These are phyloP conservation scores for Tor tambroides DNA, from an alignment of 2,113 vertebrate genomes.

Conservation along the genomic window DNA sequence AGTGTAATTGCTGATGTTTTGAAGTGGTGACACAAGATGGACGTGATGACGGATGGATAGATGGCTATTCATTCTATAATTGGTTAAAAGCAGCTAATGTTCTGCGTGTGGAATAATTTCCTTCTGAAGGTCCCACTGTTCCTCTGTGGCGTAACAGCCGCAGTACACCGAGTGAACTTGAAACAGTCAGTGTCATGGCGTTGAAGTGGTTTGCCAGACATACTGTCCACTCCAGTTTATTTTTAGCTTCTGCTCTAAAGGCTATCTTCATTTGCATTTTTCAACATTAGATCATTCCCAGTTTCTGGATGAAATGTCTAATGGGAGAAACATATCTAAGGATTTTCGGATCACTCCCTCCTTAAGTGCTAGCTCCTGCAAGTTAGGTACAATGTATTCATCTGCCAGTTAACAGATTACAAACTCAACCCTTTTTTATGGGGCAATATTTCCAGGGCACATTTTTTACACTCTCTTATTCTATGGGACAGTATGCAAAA, in stretches of 20 bases:
- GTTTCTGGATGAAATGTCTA: background rate
- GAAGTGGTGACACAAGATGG: background rate
- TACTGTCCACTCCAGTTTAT: constrained; percentile 45
- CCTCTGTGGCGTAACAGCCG: background rate
- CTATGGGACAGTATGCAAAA: background rate
- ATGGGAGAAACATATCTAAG: background rate
- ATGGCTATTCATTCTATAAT: background rate
- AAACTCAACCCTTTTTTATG: background rate
- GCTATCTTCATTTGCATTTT: constrained; percentile 44
- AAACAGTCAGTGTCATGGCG: background rate
- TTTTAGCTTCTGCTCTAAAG: constrained; percentile 44
- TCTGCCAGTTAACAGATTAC: background rate
- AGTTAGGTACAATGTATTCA: background rate
- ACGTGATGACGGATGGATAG: background rate
- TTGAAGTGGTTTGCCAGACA: constrained; percentile 30
- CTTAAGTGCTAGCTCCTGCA: background rate
- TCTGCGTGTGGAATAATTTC: background rate
- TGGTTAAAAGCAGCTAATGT: background rate
- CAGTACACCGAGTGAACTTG: background rate
- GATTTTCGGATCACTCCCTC: background rate
- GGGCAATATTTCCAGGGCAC: background rate
- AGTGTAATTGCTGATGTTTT: background rate
- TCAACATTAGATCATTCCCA: constrained; percentile 23
- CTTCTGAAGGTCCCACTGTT: background rate
- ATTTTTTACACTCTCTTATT: background rate